Evolutionary conservation across 1,140 invertebrate species (phyloP).

Genomic region (Odontomachus brunneus): DNA sequence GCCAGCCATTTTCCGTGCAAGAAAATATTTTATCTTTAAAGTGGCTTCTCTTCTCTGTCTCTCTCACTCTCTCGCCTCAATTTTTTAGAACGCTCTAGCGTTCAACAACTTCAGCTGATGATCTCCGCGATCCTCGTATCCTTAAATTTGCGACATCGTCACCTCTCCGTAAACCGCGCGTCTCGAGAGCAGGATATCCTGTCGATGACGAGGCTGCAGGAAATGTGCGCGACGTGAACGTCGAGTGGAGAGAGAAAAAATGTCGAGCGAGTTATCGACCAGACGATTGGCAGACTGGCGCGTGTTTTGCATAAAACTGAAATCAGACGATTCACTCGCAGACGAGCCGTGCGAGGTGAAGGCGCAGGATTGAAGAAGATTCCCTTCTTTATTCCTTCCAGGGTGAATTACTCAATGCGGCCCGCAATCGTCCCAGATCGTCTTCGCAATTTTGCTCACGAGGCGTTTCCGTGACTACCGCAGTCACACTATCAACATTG

Average conservation of each 20-base stretch:
- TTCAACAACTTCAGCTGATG: slow-evolving; percentile 32
- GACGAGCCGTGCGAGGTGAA: neutral
- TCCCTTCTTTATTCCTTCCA: no score
- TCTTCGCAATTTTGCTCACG: no score
- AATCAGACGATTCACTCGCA: neutral
- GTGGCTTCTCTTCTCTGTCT: neutral
- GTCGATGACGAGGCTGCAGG: slow-evolving; percentile 49
- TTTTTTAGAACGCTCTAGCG: neutral
- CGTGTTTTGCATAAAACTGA: slow-evolving; percentile 28
- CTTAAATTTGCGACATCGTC: slow-evolving; percentile 35
- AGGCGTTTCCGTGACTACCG: neutral
- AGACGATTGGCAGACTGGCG: slow-evolving; percentile 15
- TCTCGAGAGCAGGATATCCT: slow-evolving; percentile 44
- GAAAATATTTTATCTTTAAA: slow-evolving; percentile 9
- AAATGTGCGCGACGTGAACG: slow-evolving; percentile 41
- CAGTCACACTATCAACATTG: neutral
- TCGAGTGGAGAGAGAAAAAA: slow-evolving; percentile 34
- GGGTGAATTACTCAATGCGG: no score
- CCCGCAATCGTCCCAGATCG: no score
- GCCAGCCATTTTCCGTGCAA: neutral
- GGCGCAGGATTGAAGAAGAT: no score
- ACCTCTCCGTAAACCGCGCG: slow-evolving; percentile 37
- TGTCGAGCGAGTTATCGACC: neutral
- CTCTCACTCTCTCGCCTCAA: neutral
- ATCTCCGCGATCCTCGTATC: neutral